phyloP scores from a whole-genome alignment of 2,888 invertebrate species.

The Julus scandinavius region DNA sequence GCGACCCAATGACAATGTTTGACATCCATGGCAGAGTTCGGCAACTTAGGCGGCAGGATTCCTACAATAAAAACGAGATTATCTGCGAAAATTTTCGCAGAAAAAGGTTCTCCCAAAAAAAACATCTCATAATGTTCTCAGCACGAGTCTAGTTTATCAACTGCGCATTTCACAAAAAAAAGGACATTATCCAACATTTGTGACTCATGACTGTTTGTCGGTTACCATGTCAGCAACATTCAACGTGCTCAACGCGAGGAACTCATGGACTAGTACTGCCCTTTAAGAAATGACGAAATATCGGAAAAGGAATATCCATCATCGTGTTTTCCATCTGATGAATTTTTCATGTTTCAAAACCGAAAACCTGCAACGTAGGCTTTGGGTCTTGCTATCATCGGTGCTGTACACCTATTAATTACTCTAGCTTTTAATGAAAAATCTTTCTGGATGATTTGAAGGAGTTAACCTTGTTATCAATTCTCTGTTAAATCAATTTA shows the following conservation, averaged over 20 bases:
- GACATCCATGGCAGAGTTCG: no score
- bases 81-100: no score
- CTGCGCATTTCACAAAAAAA: not conserved
- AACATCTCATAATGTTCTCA: not conserved
- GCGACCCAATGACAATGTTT: not conserved
- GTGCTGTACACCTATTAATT: not conserved
- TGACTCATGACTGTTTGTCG: not conserved
- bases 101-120: not conserved
- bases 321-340: not conserved
- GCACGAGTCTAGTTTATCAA: not conserved
- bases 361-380: no score
- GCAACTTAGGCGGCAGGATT: not conserved
- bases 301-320: no score
- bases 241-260: not conserved
- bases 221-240: conserved; percentile 12
- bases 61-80: no score
- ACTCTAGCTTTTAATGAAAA: not conserved
- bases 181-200: not conserved
- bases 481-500: no score
- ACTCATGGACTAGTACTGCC: not conserved
- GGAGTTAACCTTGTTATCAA: no score
- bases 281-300: not conserved
- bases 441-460: no score
- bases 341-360: not conserved
- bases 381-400: no score